A percentile compares a stretch with the other conserved stretches of the same genome.
Evolutionary conservation across 2,888 invertebrate species (phyloP).

Genomic region (Clitarchus hookeri): DNA sequence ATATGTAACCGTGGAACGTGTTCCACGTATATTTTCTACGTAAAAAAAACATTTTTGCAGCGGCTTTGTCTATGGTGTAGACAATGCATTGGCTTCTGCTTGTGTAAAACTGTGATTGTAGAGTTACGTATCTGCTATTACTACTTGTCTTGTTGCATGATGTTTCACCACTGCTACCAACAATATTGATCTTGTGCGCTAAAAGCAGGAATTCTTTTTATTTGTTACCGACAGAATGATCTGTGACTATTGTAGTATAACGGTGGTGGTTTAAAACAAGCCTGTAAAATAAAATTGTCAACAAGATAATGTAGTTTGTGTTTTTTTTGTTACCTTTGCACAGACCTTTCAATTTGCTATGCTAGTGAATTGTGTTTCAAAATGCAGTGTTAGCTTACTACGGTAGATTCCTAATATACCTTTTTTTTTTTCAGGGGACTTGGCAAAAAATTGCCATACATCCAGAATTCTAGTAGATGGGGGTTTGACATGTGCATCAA

Average conservation of each 20-base stretch:
- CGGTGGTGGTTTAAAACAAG: background rate
- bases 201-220: constrained; percentile 5
- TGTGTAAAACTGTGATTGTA: background rate
- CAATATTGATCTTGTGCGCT: background rate
- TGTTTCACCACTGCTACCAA: background rate
- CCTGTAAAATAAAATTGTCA: background rate
- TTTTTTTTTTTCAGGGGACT: too few species aligned
- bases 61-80: background rate
- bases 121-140: background rate
- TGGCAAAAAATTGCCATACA: too few species aligned
- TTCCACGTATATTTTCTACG: background rate
- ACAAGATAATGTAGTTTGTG: background rate
- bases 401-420: too few species aligned
- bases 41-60: background rate
- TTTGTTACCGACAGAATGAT: background rate
- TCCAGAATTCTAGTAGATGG: too few species aligned
- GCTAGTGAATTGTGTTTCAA: too few species aligned
- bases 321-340: background rate
- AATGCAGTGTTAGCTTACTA: too few species aligned
- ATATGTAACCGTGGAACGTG: background rate
- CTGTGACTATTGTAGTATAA: background rate
- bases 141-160: background rate
- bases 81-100: constrained; percentile 1
- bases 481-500: too few species aligned
- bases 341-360: too few species aligned